Evolutionary conservation across 2,797 vertebrate species (phyloP).

Genomic region (Manis javanica): DNA sequence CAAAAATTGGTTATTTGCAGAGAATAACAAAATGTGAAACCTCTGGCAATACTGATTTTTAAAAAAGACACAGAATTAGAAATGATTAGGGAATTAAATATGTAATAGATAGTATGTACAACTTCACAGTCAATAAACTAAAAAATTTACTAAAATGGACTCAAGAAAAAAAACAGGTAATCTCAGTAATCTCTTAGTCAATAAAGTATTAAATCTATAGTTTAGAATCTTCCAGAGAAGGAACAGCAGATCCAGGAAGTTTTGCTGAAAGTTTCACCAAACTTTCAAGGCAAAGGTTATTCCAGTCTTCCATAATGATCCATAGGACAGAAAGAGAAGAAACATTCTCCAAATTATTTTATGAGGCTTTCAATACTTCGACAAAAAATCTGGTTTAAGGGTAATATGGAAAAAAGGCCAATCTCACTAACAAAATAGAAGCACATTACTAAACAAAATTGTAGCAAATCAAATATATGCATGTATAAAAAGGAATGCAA

Average conservation of each 20-base stretch:
- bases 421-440: conserved; percentile 45
- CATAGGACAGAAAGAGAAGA: neutral
- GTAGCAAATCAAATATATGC: neutral
- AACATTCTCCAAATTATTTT: neutral
- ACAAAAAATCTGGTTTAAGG: neutral
- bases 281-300: conserved; percentile 20
- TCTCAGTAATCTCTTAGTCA: conserved; percentile 4
- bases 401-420: neutral
- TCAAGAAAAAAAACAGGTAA: neutral
- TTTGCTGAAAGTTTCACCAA: neutral
- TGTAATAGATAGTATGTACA: neutral
- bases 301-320: neutral
- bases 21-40: conserved; percentile 31
- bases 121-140: neutral
- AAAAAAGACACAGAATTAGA: conserved; percentile 3
- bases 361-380: neutral
- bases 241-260: neutral
- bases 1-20: conserved; percentile 12
- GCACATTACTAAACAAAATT: neutral
- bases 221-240: conserved; percentile 4
- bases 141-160: neutral
- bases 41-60: neutral
- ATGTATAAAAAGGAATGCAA: neutral
- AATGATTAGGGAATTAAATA: conserved; percentile 1
- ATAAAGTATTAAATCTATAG: conserved; percentile 9